A percentile compares a stretch with the other conserved stretches of the same genome.
These are phyloP conservation scores for Thripadectes ignobilis DNA, from an alignment of 2,797 vertebrate genomes.

Conservation along the genomic window DNA sequence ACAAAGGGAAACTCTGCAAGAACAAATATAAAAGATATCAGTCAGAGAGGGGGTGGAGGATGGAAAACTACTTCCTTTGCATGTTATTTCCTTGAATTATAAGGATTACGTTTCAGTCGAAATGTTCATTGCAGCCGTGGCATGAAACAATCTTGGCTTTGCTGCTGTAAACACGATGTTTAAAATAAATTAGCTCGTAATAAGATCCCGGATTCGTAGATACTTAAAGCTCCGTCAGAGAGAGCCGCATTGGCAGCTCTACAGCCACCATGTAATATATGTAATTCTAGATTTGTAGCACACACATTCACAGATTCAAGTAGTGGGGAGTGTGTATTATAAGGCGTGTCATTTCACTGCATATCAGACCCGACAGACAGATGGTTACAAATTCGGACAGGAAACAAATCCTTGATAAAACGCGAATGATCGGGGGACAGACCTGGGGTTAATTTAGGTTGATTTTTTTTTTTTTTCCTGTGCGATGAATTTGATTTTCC, in stretches of 20 bases:
- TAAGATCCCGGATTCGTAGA: neutral
- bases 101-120: constrained; percentile 2
- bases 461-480: neutral
- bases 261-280: neutral
- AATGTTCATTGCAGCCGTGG: constrained; percentile 14
- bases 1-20: constrained; percentile 58
- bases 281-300: constrained; percentile 19
- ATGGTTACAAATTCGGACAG: constrained; percentile 44
- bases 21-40: constrained; percentile 36
- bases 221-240: neutral
- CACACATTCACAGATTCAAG: neutral
- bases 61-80: constrained; percentile 49
- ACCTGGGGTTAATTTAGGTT: neutral
- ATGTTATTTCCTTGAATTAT: constrained; percentile 68
- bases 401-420: neutral
- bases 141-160: constrained; percentile 6
- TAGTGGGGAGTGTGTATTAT: neutral
- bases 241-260: neutral
- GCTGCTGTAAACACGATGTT: neutral
- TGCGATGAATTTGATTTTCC: neutral
- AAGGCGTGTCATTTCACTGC: neutral
- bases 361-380: neutral
- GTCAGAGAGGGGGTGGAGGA: neutral
- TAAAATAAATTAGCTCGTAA: neutral
- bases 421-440: neutral